phyloP scores from a whole-genome alignment of 2,113 vertebrate genomes.

The Mirounga angustirostris region DNA sequence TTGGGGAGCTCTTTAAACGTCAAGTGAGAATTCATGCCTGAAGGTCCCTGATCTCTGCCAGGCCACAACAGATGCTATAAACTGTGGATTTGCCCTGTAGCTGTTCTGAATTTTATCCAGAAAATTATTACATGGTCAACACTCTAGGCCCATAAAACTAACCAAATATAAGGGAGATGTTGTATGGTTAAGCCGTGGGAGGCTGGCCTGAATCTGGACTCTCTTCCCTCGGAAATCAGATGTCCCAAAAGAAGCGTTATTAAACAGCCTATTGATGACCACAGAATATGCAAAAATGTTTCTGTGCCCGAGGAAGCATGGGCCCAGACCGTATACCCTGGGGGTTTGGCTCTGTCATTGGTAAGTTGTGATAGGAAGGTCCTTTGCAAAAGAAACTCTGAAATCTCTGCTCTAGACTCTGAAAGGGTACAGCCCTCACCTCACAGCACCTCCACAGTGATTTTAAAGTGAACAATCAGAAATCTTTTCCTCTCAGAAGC shows the following conservation, averaged over 20 bases:
- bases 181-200: background rate
- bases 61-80: conserved; percentile 78
- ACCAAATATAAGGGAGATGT: conserved; percentile 77
- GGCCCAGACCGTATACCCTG: background rate
- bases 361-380: background rate
- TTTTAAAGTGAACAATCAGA: background rate
- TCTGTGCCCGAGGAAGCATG: conserved; percentile 64
- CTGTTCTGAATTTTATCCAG: conserved; percentile 78
- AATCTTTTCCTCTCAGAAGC: background rate
- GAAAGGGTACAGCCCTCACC: accelerated
- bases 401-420: conserved; percentile 53
- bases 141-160: conserved; percentile 72
- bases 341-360: background rate
- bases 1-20: background rate
- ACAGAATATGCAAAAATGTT: conserved; percentile 75
- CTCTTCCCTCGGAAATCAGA: background rate
- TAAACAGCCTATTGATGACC: conserved; percentile 12
- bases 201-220: background rate
- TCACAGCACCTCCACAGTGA: background rate
- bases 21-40: background rate
- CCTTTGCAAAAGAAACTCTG: conserved; percentile 61
- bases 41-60: conserved; percentile 77
- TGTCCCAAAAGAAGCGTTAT: background rate
- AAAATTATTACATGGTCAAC: conserved; percentile 65
- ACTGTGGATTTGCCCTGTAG: conserved; percentile 50